Evolutionary conservation across 2,888 invertebrate species (phyloP).

Genomic region (Rhabditoides inermis): DNA sequence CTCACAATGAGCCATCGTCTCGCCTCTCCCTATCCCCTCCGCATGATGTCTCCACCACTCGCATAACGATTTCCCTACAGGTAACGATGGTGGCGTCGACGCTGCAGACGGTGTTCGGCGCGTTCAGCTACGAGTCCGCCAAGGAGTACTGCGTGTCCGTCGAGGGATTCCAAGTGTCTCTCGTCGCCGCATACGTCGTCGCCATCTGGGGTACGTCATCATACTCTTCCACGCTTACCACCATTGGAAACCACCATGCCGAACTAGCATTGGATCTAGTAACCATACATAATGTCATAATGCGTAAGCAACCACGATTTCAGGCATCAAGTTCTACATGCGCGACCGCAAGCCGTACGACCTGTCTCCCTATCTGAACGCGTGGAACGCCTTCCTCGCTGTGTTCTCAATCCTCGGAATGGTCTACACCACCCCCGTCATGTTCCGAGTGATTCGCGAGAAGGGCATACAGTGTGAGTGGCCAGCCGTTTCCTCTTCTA

Average conservation of each 20-base stretch:
- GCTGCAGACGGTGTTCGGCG: slow-evolving; percentile 17
- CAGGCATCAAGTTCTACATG: slow-evolving; percentile 26
- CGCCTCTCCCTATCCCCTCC: no score
- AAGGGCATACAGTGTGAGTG: slow-evolving; percentile 33
- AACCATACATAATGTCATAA: no score
- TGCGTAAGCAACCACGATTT: no score
- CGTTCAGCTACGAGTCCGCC: slow-evolving; percentile 35
- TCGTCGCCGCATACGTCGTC: slow-evolving; percentile 19
- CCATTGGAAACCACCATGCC: slow-evolving; percentile 6
- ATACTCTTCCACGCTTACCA: slow-evolving; percentile 1
- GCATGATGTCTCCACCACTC: no score
- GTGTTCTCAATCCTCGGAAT: slow-evolving; percentile 23
- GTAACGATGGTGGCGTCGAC: background rate
- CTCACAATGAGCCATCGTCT: no score
- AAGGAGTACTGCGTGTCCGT: slow-evolving; percentile 35
- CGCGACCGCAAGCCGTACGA: slow-evolving; percentile 28
- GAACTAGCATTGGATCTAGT: background rate
- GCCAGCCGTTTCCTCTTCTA: no score
- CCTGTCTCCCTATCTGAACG: slow-evolving; percentile 15
- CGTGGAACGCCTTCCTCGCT: slow-evolving; percentile 26
- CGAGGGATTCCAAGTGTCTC: slow-evolving; percentile 25
- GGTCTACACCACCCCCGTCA: slow-evolving; percentile 31
- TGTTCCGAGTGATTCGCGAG: slow-evolving; percentile 25
- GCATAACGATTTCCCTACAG: no score
- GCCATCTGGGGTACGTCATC: slow-evolving; percentile 12